Conservation (phyloP, 2,113 vertebrate species). For the Chaetodon trifascialis region DNA sequence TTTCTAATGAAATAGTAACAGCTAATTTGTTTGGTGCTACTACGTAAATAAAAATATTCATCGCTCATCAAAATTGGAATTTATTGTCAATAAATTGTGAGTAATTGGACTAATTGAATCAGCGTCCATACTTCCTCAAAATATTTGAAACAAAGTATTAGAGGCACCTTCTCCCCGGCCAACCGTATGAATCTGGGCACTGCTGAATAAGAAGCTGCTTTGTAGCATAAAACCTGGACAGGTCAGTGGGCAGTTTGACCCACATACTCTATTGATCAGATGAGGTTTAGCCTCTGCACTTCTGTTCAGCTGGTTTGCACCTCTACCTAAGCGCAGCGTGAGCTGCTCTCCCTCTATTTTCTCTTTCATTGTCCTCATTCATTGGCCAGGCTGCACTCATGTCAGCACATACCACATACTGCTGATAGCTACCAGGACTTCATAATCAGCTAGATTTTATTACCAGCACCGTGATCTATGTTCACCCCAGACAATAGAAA, state of each 20-base stretch:
- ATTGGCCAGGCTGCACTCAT: constrained; percentile 48
- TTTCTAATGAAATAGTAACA: too few relatives aligned
- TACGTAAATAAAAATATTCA: neutral
- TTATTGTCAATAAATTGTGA: neutral
- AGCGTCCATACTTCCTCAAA: neutral
- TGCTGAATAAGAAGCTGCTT: neutral
- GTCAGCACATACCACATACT: constrained; percentile 72
- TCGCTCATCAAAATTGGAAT: neutral
- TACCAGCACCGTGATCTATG: constrained; percentile 14
- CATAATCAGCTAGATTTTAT: constrained; percentile 40
- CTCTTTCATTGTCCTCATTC: constrained; percentile 76
- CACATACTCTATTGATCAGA: constrained; percentile 15
- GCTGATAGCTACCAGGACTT: constrained; percentile 45
- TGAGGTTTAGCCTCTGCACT: constrained; percentile 21
- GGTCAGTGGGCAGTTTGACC: constrained; percentile 21
- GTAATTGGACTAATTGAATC: neutral
- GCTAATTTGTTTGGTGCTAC: neutral
- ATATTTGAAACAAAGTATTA: neutral
- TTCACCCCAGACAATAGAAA: neutral
- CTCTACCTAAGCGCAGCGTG: constrained; percentile 34
- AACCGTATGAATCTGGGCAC: constrained; percentile 3
- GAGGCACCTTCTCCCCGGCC: neutral
- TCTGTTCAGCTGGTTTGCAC: constrained; percentile 41
- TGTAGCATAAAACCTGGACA: neutral
- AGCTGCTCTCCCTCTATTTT: constrained; percentile 54